Base-by-base conservation (phyloP, 1,140 invertebrate genomes). In the Apis dorsata region DNA sequence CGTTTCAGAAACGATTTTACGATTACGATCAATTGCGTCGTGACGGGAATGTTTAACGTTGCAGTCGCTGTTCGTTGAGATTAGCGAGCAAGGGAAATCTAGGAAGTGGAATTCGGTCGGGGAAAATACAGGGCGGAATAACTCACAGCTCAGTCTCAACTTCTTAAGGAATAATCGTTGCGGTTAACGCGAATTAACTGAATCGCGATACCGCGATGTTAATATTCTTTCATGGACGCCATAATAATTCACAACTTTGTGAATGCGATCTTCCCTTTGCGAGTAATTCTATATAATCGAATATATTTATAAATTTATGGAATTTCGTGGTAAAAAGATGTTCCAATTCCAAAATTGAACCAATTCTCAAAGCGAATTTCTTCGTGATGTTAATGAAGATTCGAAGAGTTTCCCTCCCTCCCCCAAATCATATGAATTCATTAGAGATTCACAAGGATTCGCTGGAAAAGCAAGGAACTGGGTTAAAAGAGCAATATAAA, bases 91-190 rank as follows among this genome's bases (percentile, higher is more conserved):
- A 81, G 62, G 62, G 72, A 75, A 81, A 76, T 76, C 72, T 68
- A 55, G 60, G n/a, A 68, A 72, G 53, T n/a, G 62, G 63, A 81
- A 66, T 81, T 59, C 79, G 17, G 34, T 19, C 8, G 21, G 53
- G 4, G 73, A 82, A 34, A 82, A 77, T 77, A 49, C 55, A 49
- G 55, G 19, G 53, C 60, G 60, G 24, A 49, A 81, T 81, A 80
- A 73, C 68, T 74, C 49, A 49, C 63, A 34, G 62, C 51, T 75
- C 49, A 59, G 17, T 51, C 12, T 3, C 8, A n/a, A 34, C 28
- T 81, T 66, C 71, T 81, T 81, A 75, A 24, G 60, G 24, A 49
- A 81, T 74, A 81, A 57, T 81, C 74, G 24, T 19, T 49, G 49
- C 11, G 55, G 9, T 70, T 49, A 44, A 34, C 24, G 28, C n/a